phyloP scores from a whole-genome alignment of 2,888 invertebrate species.

The Crocallis elinguaria region DNA sequence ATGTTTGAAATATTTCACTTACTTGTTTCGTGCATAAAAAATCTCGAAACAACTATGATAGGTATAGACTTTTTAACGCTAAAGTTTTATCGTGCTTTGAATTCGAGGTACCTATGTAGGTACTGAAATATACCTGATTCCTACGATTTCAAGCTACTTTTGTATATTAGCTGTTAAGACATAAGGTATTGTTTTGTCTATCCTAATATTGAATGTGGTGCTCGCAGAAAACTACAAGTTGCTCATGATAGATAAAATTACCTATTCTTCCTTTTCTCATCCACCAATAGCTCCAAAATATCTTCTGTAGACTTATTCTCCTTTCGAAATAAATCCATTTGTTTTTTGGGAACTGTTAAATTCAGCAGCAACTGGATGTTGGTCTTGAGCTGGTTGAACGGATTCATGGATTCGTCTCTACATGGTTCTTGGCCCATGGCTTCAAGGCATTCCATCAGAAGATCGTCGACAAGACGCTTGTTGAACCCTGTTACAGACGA shows the following conservation, averaged over 20 bases:
- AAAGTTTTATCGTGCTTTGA: too few species aligned
- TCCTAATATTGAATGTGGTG: not conserved
- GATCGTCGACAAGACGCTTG: slow-evolving; percentile 91
- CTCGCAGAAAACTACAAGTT: not conserved
- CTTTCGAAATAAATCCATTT: slow-evolving; percentile 90
- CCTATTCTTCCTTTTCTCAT: slow-evolving; percentile 57
- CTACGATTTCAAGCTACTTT: too few species aligned
- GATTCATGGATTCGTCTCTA: slow-evolving; percentile 81
- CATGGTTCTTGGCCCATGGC: slow-evolving; percentile 89
- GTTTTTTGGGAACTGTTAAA: slow-evolving; percentile 91
- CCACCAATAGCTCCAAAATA: slow-evolving; percentile 89
- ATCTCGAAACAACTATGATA: too few species aligned
- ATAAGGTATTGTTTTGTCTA: not conserved
- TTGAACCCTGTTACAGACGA: slow-evolving; percentile 78
- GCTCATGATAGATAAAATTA: slow-evolving; percentile 6
- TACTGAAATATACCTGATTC: too few species aligned
- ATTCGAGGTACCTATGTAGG: too few species aligned
- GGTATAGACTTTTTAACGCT: too few species aligned
- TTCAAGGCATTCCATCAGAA: slow-evolving; percentile 90
- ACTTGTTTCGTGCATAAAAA: too few species aligned
- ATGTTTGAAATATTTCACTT: too few species aligned
- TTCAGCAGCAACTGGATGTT: slow-evolving; percentile 92
- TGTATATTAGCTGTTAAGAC: too few species aligned
- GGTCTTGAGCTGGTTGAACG: slow-evolving; percentile 87
- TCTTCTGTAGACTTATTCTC: slow-evolving; percentile 92